These are phyloP conservation scores for Polymixis flavicincta DNA, from an alignment of 2,888 invertebrate species.

Conservation along the genomic window DNA sequence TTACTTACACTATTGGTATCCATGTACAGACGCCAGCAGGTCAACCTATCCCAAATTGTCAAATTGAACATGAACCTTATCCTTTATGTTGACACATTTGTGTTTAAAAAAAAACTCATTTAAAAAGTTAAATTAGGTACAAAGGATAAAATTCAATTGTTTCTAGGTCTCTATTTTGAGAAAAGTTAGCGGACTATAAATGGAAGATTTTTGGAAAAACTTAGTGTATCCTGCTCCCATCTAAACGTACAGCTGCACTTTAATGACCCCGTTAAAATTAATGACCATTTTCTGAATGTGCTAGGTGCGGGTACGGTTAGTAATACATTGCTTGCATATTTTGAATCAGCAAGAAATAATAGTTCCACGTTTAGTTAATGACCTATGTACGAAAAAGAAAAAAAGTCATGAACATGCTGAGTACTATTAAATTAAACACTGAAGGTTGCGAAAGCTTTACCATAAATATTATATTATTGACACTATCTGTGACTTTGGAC, in stretches of 20 bases:
- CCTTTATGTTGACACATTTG: too few relatives aligned
- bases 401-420: neutral
- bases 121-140: too few relatives aligned
- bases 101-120: too few relatives aligned
- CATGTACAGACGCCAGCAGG: too few relatives aligned
- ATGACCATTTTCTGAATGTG: neutral
- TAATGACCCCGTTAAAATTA: neutral
- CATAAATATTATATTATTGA: neutral
- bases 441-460: neutral
- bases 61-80: too few relatives aligned
- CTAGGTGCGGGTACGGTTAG: neutral
- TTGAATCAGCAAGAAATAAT: neutral
- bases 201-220: neutral
- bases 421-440: neutral
- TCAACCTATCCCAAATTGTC: too few relatives aligned
- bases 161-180: too few relatives aligned
- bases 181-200: too few relatives aligned
- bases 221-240: neutral
- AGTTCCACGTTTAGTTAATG: neutral
- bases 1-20: too few relatives aligned
- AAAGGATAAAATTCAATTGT: too few relatives aligned
- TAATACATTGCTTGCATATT: neutral
- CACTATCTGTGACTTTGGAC: neutral
- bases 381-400: too few relatives aligned
- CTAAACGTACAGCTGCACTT: neutral